A percentile compares a stretch with the other conserved stretches of the same genome.
Evolutionary conservation across 1,140 invertebrate species (phyloP).

Genomic region (Anoplophora glabripennis): DNA sequence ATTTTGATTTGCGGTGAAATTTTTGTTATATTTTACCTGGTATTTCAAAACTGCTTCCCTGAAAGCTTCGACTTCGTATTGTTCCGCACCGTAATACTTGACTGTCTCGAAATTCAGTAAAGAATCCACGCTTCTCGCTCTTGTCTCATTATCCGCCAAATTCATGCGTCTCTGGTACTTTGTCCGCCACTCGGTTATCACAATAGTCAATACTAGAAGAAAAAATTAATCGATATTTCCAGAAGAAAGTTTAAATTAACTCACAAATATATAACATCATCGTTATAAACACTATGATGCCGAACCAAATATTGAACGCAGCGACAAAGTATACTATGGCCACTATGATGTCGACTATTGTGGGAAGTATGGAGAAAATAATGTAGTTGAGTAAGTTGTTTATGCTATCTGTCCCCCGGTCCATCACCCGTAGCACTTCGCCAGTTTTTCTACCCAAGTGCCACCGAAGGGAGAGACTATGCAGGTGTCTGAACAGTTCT

Average conservation of each 20-base stretch:
- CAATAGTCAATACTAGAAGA: conserved; percentile 72
- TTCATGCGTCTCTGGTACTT: conserved; percentile 93
- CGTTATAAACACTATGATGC: conserved; percentile 87
- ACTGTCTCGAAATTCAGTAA: conserved; percentile 97
- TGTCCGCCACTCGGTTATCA: conserved; percentile 92
- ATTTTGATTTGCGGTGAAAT: too few species aligned
- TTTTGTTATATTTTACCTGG: conserved; percentile 59
- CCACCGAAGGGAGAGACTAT: conserved; percentile 83
- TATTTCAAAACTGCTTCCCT: conserved; percentile 75
- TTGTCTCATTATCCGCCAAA: conserved; percentile 84
- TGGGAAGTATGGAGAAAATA: conserved; percentile 85
- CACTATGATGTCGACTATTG: conserved; percentile 89
- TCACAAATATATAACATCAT: conserved; percentile 92
- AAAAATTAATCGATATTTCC: not conserved
- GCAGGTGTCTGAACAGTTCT: conserved; percentile 81
- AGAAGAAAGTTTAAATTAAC: conserved; percentile 38
- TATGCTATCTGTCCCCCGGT: conserved; percentile 92
- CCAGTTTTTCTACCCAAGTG: conserved; percentile 92
- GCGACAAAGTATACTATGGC: conserved; percentile 87
- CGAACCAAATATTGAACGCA: conserved; percentile 90
- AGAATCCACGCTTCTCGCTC: conserved; percentile 93
- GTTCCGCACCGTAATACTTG: conserved; percentile 93
- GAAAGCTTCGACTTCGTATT: conserved; percentile 85
- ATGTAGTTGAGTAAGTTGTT: conserved; percentile 90
- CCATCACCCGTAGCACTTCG: conserved; percentile 91